Percentiles rank a stretch among this genome's conserved stretches.
These are phyloP conservation scores for Macheiramphus alcinus DNA, from an alignment of 2,113 vertebrate genomes.

Conservation along the genomic window DNA sequence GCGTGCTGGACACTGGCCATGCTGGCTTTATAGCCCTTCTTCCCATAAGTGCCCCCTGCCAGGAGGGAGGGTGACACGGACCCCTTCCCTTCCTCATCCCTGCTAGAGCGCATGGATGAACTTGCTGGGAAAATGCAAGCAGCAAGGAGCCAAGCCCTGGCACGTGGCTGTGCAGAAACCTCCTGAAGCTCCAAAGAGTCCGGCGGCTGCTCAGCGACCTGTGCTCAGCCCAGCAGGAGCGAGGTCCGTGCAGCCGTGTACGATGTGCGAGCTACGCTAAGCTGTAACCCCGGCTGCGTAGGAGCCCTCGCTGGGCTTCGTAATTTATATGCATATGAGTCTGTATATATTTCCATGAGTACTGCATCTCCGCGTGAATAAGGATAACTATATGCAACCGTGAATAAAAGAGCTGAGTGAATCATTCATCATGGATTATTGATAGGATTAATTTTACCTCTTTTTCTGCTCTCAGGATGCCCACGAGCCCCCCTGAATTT, in stretches of 20 bases:
- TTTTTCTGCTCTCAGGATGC: slow-evolving; percentile 14
- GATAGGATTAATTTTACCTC: slow-evolving; percentile 45
- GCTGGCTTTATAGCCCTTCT: neutral
- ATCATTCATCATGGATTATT: slow-evolving; percentile 41
- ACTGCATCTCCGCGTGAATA: neutral
- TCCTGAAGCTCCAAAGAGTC: neutral
- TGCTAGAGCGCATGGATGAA: neutral
- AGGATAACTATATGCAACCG: neutral
- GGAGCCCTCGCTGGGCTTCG: neutral
- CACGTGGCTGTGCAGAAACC: neutral
- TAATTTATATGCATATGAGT: neutral
- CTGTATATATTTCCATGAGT: neutral
- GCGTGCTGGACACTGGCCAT: accelerated
- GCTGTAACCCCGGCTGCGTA: neutral
- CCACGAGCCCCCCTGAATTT: neutral
- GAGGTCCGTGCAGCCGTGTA: accelerated
- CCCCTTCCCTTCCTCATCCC: neutral
- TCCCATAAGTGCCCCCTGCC: neutral
- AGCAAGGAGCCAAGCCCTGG: neutral
- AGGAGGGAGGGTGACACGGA: neutral
- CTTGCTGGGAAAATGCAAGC: neutral
- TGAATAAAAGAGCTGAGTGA: slow-evolving; percentile 24
- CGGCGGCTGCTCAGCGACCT: accelerated
- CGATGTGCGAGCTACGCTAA: accelerated
- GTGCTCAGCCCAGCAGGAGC: neutral